Evolutionary conservation across 37 sponge, comb jelly and placozoan genomes (phyloP).

Genomic region (Crambe crambe): DNA sequence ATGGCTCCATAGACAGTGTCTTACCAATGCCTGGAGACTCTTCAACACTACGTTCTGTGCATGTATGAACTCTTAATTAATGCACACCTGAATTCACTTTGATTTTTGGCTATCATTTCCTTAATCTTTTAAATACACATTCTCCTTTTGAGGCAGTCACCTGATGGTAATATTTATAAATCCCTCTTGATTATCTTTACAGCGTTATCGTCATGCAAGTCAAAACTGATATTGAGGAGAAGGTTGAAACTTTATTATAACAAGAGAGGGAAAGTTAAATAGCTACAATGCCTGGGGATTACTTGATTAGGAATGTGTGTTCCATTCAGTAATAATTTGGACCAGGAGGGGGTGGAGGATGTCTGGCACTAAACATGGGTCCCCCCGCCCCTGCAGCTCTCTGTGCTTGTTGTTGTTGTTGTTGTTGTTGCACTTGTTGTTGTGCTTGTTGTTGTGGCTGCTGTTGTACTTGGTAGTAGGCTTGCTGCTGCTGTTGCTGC

Average conservation of each 20-base stretch:
- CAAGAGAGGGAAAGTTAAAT: no score
- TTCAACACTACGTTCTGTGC: conserved; percentile 12
- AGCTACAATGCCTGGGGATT: no score
- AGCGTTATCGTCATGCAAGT: no score
- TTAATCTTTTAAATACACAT: not conserved
- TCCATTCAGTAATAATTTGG: not conserved
- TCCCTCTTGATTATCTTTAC: no score
- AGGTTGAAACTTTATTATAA: no score
- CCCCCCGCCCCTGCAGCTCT: not conserved
- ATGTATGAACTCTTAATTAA: conserved; percentile 12
- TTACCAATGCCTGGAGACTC: not conserved
- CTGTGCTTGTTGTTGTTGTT: no score
- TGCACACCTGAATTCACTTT: not conserved
- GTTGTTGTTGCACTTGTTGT: no score
- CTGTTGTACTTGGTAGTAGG: not conserved
- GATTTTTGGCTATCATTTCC: not conserved
- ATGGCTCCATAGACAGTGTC: not conserved
- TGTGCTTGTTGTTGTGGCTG: not conserved
- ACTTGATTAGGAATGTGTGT: no score
- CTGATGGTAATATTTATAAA: no score
- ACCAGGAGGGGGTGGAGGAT: not conserved
- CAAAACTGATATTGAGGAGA: no score
- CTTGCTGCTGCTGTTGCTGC: not conserved
- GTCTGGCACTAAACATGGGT: not conserved
- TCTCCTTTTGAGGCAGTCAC: no score